These are phyloP conservation scores for Furcula furcula DNA, from an alignment of 2,888 invertebrate genomes.

Conservation along the genomic window DNA sequence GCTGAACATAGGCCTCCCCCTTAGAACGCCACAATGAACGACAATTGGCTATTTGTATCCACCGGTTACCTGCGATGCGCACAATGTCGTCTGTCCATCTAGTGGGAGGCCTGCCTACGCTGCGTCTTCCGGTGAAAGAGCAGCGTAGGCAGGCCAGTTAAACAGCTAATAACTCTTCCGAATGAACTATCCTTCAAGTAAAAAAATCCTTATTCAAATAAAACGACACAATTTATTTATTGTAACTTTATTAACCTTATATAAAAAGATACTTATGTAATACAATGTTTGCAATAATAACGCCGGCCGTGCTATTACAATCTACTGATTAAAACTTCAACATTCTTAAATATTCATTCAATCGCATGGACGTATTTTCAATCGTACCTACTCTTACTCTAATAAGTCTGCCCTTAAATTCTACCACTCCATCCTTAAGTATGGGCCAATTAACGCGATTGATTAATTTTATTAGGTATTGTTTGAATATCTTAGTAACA, in stretches of 20 bases:
- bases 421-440: conserved; percentile 57
- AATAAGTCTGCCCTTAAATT: conserved; percentile 79
- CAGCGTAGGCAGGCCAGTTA: too few species aligned
- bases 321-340: conserved; percentile 69
- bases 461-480: conserved; percentile 46
- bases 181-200: too few species aligned
- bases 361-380: too few species aligned
- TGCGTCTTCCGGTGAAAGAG: too few species aligned
- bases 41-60: too few species aligned
- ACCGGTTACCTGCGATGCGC: too few species aligned
- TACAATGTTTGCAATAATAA: conserved; percentile 72
- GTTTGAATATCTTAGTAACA: conserved; percentile 36
- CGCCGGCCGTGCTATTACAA: conserved; percentile 69
- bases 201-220: too few species aligned
- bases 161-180: too few species aligned
- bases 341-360: conserved; percentile 54
- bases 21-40: too few species aligned
- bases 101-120: too few species aligned
- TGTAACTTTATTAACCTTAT: conserved; percentile 74
- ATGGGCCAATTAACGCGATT: conserved; percentile 47
- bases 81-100: too few species aligned
- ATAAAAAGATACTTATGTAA: conserved; percentile 68
- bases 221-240: conserved; percentile 39
- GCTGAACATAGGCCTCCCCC: too few species aligned
- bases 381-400: conserved; percentile 73